Base-by-base conservation (phyloP, 2,113 vertebrate species). In the Calyptomena viridis region DNA sequence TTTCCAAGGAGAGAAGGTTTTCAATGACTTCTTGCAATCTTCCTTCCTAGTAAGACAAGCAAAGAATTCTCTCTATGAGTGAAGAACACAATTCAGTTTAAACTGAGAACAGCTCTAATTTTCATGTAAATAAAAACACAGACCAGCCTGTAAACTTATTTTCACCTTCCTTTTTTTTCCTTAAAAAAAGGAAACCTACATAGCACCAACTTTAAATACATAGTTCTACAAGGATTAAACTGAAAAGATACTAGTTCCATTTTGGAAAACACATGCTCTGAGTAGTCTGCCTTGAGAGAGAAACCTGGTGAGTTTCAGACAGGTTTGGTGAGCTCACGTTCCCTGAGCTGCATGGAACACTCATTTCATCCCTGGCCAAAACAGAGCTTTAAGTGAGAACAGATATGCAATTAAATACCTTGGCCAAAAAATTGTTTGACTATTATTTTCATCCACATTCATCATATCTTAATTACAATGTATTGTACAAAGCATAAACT, bases 21-120 rank as follows among this genome's bases (percentile, higher is more conserved):
- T 99, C 99, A 79, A 99, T 98, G 31, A 99, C 99, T 97, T 99
- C 99, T 91, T 99, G 99, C 74, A 99, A 97, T 91, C 98, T 98
- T 92, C 99, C 99, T 96, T 99, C 99, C 99, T 99, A 96, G 77
- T 93, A 95, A 5, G 64, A 89, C 9, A 95, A 6, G 74, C 40
- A 96, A 83, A 89, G n/a, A 94, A 71, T 92, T 47, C 85, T 21
- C 52, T 83, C 47, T 67, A 53, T 22, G 24, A 79, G 12, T 25
- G 30, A 31, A 91, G 47, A 89, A 90, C 44, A 89, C 23, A 86
- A 8, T 13, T 89, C 28, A 89, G 75, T 31, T 62, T 52, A 63
- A 85, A n/a, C 17, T 60, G 35, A 52, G 15, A 83, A 14, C 3
- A 96, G 44, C n/a, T 72, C 28, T 28, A 80, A 82, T 53, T 93